These are phyloP conservation scores for Drosophila yooni DNA, from an alignment of 2,888 invertebrate genomes.

Conservation along the genomic window DNA sequence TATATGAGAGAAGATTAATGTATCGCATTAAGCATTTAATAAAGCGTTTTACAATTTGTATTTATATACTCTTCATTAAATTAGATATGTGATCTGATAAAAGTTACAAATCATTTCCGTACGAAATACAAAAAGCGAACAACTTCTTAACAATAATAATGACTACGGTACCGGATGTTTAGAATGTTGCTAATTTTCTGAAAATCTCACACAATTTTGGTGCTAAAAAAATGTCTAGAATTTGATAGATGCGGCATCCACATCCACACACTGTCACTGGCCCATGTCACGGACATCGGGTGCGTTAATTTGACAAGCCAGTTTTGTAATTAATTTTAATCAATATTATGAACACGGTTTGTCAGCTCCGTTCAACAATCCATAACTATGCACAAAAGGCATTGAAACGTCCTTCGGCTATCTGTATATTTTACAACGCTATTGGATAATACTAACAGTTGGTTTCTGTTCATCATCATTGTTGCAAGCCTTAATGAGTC, in stretches of 20 bases:
- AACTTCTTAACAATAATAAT: slow-evolving; percentile 7
- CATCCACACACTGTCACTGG: slow-evolving; percentile 31
- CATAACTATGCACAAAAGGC: slow-evolving; percentile 11
- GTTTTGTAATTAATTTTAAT: slow-evolving; percentile 68
- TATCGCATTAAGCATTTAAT: slow-evolving; percentile 14
- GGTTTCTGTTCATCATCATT: slow-evolving; percentile 28
- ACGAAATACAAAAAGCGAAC: slow-evolving; percentile 22
- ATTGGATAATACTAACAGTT: slow-evolving; percentile 40
- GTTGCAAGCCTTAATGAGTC: slow-evolving; percentile 33
- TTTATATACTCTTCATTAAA: slow-evolving; percentile 39
- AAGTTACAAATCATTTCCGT: slow-evolving; percentile 62
- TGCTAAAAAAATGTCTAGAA: slow-evolving; percentile 43
- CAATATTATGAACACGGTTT: slow-evolving; percentile 49
- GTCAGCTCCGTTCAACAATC: slow-evolving; percentile 16
- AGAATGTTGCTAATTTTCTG: slow-evolving; percentile 41
- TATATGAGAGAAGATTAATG: slow-evolving; percentile 38
- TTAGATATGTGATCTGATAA: slow-evolving; percentile 36
- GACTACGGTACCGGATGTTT: slow-evolving; percentile 8
- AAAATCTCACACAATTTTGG: slow-evolving; percentile 10
- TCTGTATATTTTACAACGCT: slow-evolving; percentile 33
- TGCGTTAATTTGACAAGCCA: slow-evolving; percentile 64
- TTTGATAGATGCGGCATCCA: slow-evolving; percentile 44
- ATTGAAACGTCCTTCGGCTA: slow-evolving; percentile 53
- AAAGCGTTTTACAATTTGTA: slow-evolving; percentile 11
- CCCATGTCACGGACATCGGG: slow-evolving; percentile 64